phyloP scores from a whole-genome alignment of 2,888 invertebrate species.

The Eilema caniola region DNA sequence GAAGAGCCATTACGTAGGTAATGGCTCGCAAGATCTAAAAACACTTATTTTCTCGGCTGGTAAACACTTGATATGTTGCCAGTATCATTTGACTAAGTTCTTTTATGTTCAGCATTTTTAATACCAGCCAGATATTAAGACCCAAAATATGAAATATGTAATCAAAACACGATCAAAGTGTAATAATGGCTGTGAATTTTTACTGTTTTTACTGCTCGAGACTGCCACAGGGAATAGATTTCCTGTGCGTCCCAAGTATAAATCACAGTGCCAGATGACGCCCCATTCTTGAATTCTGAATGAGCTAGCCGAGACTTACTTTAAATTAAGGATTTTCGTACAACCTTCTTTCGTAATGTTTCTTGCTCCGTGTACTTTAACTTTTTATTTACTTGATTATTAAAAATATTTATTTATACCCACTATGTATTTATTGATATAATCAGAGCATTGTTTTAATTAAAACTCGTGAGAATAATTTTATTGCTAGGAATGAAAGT shows the following conservation, averaged over 20 bases:
- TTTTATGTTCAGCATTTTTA: not conserved
- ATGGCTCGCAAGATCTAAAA: not conserved
- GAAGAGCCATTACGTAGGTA: no score
- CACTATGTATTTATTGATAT: constrained; percentile 11
- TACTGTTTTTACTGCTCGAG: constrained; percentile 41
- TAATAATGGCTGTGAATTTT: constrained; percentile 57
- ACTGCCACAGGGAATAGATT: constrained; percentile 56
- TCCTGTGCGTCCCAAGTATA: constrained; percentile 69
- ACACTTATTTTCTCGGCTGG: not conserved
- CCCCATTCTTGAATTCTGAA: constrained; percentile 74
- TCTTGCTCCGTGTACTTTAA: constrained; percentile 23
- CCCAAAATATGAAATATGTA: constrained; percentile 22
- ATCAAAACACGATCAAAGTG: constrained; percentile 49
- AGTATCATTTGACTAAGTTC: not conserved
- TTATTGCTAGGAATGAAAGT: constrained; percentile 24
- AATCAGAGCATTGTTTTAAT: constrained; percentile 6
- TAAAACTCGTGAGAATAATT: constrained; percentile 21
- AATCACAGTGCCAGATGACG: constrained; percentile 77
- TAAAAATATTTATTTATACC: not conserved
- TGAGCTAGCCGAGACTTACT: constrained; percentile 63
- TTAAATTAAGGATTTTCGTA: constrained; percentile 55
- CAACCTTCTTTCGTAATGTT: constrained; percentile 37
- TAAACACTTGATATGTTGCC: not conserved
- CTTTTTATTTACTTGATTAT: constrained; percentile 7
- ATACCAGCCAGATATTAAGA: not conserved